These are phyloP conservation scores for Brachyalestes nurse DNA, from an alignment of 2,797 vertebrate genomes.

Conservation along the genomic window DNA sequence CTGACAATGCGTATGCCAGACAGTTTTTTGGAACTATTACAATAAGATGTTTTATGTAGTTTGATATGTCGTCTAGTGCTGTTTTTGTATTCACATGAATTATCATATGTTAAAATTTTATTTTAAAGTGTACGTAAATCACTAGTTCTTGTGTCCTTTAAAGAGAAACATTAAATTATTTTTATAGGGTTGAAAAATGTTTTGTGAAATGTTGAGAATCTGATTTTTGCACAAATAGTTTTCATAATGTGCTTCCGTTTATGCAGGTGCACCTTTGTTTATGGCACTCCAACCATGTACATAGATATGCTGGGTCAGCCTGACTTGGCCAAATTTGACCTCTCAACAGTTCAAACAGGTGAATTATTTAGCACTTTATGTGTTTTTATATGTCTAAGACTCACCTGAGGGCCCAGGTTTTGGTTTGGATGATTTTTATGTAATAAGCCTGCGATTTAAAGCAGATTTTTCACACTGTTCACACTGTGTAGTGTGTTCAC, in stretches of 20 bases:
- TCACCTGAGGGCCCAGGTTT: not conserved
- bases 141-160: not conserved
- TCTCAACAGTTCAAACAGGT: slow-evolving; percentile 84
- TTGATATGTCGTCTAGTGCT: not conserved
- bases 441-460: not conserved
- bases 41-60: too few relatives aligned
- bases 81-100: not conserved
- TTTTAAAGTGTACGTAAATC: not conserved
- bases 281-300: slow-evolving; percentile 93
- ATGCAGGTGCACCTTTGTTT: slow-evolving; percentile 80
- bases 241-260: not conserved
- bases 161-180: not conserved
- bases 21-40: too few relatives aligned
- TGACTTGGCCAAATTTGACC: slow-evolving; percentile 77
- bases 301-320: slow-evolving; percentile 87
- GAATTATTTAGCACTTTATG: slow-evolving; percentile 54
- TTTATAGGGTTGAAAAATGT: not conserved
- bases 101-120: not conserved
- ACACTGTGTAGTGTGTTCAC: too few relatives aligned
- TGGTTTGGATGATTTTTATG: not conserved
- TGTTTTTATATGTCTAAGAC: not conserved
- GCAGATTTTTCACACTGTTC: too few relatives aligned
- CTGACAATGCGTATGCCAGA: too few relatives aligned
- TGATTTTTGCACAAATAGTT: not conserved
- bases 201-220: not conserved